Evolutionary conservation across 1,140 invertebrate species (phyloP), one percentile per base, ranked within the genome.

Genomic region (Euura lappo): DNA sequence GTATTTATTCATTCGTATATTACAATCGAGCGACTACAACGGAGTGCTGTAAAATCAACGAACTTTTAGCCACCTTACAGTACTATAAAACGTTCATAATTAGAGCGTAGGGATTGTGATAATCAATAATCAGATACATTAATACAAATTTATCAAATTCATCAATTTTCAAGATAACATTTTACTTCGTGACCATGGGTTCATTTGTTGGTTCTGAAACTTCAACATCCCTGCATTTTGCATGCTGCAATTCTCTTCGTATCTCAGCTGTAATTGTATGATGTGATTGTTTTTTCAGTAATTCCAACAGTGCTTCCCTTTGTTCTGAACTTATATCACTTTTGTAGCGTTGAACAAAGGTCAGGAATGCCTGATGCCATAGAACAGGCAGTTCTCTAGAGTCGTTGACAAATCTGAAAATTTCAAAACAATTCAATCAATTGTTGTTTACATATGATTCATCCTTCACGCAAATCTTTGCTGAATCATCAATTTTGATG

Each of bases 311-410:
- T 42, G 93, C 93, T 83, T 98, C 95, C 82, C 93, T 93, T 86
- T 99, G 98, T 81, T 99, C 97, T 42, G 92, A 91, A 73, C 96
- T 97, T 69, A 99, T 93, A 86, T 99, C 96, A 73, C 94, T 92
- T 87, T 99, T 99, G 85, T 99, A 99, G 74, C 96, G 91, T 87
- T 99, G 97, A 2, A 94, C 93, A 90, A 99, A 99, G 2, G 96
- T 96, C 64, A 99, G 87, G 13, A 99, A 89, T 69, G 95, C 91
- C 84, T 99, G 98, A 87, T 99, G 98, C 98, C 98, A 99, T 68
- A 99, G 84, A 10, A 99, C 97, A 11, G 98, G 98, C 72, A 99
- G 87, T 75, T 93, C 92, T 75, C 96, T 90, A 68, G 89, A 87
- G 81, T 99, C 97, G 77, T 28, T 28, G 83, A 95, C 91, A 87